Evolutionary conservation across 2,113 vertebrate species (phyloP), one percentile per base, ranked within the genome.

Genomic region (Thinocorus orbignyianus): DNA sequence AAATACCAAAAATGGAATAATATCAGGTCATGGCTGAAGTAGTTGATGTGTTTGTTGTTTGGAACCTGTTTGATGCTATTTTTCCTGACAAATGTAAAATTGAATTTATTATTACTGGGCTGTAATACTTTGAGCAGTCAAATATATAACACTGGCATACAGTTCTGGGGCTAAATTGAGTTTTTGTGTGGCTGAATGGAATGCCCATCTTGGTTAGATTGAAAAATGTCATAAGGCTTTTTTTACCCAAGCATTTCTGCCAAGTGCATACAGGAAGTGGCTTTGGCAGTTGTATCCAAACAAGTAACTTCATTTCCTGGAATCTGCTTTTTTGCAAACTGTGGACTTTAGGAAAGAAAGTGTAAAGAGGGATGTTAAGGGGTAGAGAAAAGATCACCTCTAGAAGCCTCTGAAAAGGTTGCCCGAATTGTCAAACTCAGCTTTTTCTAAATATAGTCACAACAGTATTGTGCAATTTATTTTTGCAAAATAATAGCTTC

Each of bases 231-330:
- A 90, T 82, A 87, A 93, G 91, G 88, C 81, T 84, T 95, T 95
- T 93, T 93, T 95, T 48, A 82, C 65, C 39, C 44, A 52, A 69
- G 55, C 25, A 65, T 77, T 95, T 92, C 90, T 96, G 95, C 94
- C 90, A 94, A 90, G 68, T 77, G 94, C 74, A 2, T 95, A 91
- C 94, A 96, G 93, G 96, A 97, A 95, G 90, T 93, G 93, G 95
- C 87, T 96, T 97, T 97, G 95, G 96, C 89, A 90, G 37, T 91
- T 91, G 44, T 82, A 87, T 76, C 81, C 66, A 88, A 95, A 91
- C 65, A 95, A 94, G 92, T 92, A 96, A 95, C 91, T 97, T 96
- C 69, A 91, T 97, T 95, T 97, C 92, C 94, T 96, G 95, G 92
- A 94, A 97, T 95, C 42, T 51, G 60, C 68, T 64, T 91, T 92